Conservation (phyloP, 2,797 vertebrate species). For the Poecilia wingei region DNA sequence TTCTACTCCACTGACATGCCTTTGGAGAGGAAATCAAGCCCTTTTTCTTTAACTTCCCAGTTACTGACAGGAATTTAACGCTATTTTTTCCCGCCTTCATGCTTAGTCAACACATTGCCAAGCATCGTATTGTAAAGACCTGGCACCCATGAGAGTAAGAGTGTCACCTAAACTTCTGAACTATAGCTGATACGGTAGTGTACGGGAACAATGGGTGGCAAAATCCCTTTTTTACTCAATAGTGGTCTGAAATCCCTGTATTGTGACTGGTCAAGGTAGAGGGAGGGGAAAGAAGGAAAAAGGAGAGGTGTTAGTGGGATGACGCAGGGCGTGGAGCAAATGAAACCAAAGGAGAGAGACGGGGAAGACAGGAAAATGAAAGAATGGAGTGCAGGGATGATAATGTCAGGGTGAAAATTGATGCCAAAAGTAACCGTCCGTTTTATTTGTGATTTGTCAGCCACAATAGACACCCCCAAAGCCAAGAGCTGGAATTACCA, state of each 20-base stretch:
- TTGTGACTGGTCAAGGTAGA: conserved; percentile 73
- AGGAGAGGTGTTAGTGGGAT: conserved; percentile 44
- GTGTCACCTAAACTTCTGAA: conserved; percentile 57
- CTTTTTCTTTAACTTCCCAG: conserved; percentile 51
- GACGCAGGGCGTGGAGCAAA: conserved; percentile 50
- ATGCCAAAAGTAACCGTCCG: conserved; percentile 62
- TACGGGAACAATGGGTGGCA: conserved; percentile 23
- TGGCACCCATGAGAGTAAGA: conserved; percentile 45
- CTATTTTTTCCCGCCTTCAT: conserved; percentile 21
- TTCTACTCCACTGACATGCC: conserved; percentile 46
- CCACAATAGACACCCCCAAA: conserved; percentile 36
- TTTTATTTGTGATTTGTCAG: conserved; percentile 68
- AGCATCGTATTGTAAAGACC: conserved; percentile 44
- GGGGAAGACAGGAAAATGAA: conserved; percentile 25
- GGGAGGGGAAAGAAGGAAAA: conserved; percentile 48
- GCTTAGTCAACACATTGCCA: conserved; percentile 53
- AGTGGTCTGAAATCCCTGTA: conserved; percentile 63
- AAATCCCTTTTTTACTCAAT: conserved; percentile 56
- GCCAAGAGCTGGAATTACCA: conserved; percentile 39
- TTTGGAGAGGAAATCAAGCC: conserved; percentile 50
- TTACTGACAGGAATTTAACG: conserved; percentile 21
- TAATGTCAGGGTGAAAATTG: conserved; percentile 51
- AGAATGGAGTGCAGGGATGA: conserved; percentile 37
- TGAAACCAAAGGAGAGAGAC: conserved; percentile 16
- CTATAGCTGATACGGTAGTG: conserved; percentile 59